A percentile compares a stretch with the other conserved stretches of the same genome.
These are phyloP conservation scores for Carettochelys insculpta DNA, from an alignment of 2,113 vertebrate genomes.

Conservation along the genomic window DNA sequence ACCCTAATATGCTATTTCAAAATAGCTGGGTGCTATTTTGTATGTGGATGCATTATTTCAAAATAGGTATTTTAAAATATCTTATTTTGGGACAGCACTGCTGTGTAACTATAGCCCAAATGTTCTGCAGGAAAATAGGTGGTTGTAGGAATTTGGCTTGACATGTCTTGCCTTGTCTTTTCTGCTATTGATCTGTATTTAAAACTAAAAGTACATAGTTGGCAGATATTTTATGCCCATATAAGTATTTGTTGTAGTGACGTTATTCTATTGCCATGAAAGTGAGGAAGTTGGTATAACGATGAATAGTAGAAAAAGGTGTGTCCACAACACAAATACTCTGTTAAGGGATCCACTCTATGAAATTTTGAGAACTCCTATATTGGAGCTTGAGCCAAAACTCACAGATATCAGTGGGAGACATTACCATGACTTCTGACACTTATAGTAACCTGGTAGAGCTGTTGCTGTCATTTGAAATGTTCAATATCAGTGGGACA, in stretches of 20 bases:
- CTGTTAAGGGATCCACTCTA: not conserved
- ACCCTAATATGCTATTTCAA: too few relatives aligned
- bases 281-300: not conserved
- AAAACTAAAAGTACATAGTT: slow-evolving; percentile 59
- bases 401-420: not conserved
- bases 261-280: not conserved
- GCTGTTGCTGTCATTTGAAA: not conserved
- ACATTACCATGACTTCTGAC: not conserved
- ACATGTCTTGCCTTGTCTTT: not conserved
- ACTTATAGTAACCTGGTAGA: not conserved
- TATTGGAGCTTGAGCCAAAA: not conserved
- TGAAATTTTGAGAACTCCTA: not conserved
- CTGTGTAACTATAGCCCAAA: too few relatives aligned
- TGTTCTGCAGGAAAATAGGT: slow-evolving; percentile 24
- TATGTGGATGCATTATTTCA: too few relatives aligned
- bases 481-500: not conserved
- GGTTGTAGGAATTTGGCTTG: fast-evolving
- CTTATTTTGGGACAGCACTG: too few relatives aligned
- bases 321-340: not conserved
- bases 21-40: too few relatives aligned
- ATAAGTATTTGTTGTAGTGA: not conserved
- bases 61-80: too few relatives aligned
- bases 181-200: slow-evolving; percentile 60
- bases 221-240: slow-evolving; percentile 22
- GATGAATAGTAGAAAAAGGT: not conserved